phyloP scores from a whole-genome alignment of 2,888 invertebrate species.

The Thalpophila matura region DNA sequence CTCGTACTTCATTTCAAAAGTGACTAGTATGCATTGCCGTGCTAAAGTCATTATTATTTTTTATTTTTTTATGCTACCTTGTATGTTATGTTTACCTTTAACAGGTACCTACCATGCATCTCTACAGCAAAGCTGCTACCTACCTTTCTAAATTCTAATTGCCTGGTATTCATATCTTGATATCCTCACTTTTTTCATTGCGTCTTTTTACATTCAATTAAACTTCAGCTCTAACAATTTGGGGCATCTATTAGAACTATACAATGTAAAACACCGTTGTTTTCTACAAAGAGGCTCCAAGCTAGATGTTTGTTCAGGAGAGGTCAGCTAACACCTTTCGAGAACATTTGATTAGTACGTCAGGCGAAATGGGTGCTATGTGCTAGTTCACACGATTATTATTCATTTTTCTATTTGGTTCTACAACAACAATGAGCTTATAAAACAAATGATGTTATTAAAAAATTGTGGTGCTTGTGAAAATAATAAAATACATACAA shows the following conservation, averaged over 20 bases:
- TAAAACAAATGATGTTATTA: constrained; percentile 28
- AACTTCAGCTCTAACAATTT: neutral
- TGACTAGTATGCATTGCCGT: no score
- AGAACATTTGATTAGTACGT: constrained; percentile 12
- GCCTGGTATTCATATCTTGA: no score
- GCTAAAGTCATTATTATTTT: no score
- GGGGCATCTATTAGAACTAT: constrained; percentile 17
- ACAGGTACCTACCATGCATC: no score
- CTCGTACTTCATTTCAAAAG: no score
- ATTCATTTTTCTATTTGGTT: constrained; percentile 26
- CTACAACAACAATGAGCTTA: constrained; percentile 33
- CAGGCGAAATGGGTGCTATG: constrained; percentile 28
- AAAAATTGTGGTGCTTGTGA: constrained; percentile 11
- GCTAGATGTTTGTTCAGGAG: constrained; percentile 35
- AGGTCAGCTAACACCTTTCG: constrained; percentile 24
- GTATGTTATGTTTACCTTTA: no score
- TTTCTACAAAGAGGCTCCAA: constrained; percentile 19
- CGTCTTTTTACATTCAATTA: no score
- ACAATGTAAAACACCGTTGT: constrained; percentile 31
- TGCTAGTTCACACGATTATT: constrained; percentile 46
- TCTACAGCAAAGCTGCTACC: no score
- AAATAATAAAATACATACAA: no score
- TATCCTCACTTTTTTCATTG: no score
- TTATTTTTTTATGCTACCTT: no score
- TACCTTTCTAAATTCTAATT: no score